Conservation (phyloP, 92 coral and sea anemone genomes). For the Epizoanthus stellaris region DNA sequence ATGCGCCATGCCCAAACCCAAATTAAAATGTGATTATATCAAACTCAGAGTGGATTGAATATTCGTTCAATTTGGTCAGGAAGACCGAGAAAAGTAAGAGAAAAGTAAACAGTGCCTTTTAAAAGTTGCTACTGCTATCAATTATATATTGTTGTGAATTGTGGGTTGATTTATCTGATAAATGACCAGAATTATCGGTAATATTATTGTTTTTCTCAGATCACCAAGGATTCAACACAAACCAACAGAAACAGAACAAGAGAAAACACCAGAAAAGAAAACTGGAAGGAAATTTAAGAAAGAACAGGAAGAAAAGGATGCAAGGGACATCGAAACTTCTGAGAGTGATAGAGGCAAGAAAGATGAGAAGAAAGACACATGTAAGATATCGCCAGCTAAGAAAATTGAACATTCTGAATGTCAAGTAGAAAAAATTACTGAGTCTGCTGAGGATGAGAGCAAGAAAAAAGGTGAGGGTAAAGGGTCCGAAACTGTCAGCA, state of each 20-base stretch:
- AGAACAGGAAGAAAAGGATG: conserved; percentile 23
- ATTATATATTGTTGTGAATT: too few species aligned
- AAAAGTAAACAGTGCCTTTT: not conserved
- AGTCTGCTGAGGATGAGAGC: not conserved
- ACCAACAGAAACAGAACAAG: conserved; percentile 31
- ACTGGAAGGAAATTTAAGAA: conserved; percentile 45
- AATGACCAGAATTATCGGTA: too few species aligned
- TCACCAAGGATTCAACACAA: conserved; percentile 81
- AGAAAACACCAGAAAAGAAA: conserved; percentile 38
- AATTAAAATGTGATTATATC: too few species aligned
- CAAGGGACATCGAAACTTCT: not conserved
- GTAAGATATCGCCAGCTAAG: conserved; percentile 3
- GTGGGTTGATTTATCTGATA: not conserved
- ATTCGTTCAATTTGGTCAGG: too few species aligned
- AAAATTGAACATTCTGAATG: not conserved
- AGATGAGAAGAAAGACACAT: not conserved
- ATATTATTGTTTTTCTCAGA: conserved; percentile 31
- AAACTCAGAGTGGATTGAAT: too few species aligned
- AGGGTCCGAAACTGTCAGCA: not conserved
- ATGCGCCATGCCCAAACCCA: too few species aligned
- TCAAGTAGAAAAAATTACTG: conserved; percentile 11
- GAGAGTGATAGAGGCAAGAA: not conserved
- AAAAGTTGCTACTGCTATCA: not conserved
- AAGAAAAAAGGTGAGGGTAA: not conserved
- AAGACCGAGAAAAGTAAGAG: too few species aligned